Conservation (phyloP, 2,797 vertebrate species). For the Onychomys arenicola region DNA sequence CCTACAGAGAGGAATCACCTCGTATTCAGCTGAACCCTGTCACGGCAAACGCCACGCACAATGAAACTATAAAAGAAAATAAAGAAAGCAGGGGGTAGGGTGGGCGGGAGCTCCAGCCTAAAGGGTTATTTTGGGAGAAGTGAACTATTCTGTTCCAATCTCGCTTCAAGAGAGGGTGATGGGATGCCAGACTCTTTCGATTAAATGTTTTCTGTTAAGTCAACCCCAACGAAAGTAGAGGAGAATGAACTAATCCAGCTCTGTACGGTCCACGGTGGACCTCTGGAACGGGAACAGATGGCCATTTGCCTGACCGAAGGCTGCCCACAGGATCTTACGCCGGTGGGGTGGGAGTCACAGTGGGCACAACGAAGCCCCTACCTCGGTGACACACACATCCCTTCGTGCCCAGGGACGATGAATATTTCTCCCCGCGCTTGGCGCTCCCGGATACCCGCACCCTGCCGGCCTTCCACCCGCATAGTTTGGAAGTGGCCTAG, state of each 20-base stretch:
- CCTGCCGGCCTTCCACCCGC: fast-evolving
- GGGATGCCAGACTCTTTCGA: not conserved
- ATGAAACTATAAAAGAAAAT: slow-evolving; percentile 79
- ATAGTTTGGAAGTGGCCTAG: not conserved
- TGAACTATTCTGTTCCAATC: not conserved
- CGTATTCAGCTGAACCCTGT: slow-evolving; percentile 86
- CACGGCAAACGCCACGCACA: slow-evolving; percentile 73
- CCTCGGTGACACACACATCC: not conserved
- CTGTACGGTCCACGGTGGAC: fast-evolving
- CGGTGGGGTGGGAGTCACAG: not conserved
- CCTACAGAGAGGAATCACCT: slow-evolving; percentile 92
- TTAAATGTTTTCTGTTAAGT: not conserved
- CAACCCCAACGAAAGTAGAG: not conserved
- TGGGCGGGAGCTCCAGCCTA: not conserved
- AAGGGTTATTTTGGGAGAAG: slow-evolving; percentile 40
- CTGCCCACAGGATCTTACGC: not conserved
- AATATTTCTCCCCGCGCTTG: not conserved
- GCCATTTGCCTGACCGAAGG: not conserved
- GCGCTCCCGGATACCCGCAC: not conserved
- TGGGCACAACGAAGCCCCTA: not conserved
- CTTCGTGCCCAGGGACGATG: not conserved
- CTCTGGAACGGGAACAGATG: not conserved
- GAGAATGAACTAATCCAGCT: not conserved
- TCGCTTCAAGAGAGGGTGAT: slow-evolving; percentile 11
- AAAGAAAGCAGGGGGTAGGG: not conserved